Evolutionary conservation across 2,888 invertebrate genomes (phyloP).

Genomic region (Trimorus sp.): DNA sequence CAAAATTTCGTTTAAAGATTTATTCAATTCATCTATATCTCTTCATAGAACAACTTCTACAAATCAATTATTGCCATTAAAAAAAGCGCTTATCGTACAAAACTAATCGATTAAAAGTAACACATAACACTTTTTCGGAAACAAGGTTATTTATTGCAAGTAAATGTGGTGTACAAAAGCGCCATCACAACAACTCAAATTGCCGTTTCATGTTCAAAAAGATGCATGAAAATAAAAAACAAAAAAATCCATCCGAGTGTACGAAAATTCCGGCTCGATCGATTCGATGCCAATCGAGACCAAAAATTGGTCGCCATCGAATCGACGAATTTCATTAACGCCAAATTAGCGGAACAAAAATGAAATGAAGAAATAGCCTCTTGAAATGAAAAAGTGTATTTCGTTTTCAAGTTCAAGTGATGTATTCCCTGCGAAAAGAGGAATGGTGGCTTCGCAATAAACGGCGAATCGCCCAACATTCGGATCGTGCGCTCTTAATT

Average conservation of each 20-base stretch:
- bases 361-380: not conserved
- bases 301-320: not conserved
- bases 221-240: constrained; percentile 5
- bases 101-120: not conserved
- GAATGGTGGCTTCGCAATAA: not conserved
- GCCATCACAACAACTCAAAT: constrained; percentile 11
- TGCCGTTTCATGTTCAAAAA: constrained; percentile 10
- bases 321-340: not conserved
- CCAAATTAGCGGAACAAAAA: not conserved
- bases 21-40: not conserved
- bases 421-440: constrained; percentile 11
- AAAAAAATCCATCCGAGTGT: constrained; percentile 1
- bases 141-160: constrained; percentile 28
- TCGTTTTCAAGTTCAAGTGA: constrained; percentile 2
- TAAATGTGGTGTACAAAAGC: constrained; percentile 18
- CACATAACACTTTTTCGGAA: not conserved
- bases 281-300: not conserved
- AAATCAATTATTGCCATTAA: not conserved
- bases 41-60: no score
- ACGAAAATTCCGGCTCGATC: not conserved
- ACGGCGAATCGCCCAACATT: not conserved
- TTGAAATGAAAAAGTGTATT: constrained; percentile 7
- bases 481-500: not conserved
- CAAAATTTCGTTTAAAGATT: not conserved
- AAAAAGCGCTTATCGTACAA: not conserved